Base-by-base conservation (phyloP, 2,797 vertebrate species). In the Glossophaga mutica region DNA sequence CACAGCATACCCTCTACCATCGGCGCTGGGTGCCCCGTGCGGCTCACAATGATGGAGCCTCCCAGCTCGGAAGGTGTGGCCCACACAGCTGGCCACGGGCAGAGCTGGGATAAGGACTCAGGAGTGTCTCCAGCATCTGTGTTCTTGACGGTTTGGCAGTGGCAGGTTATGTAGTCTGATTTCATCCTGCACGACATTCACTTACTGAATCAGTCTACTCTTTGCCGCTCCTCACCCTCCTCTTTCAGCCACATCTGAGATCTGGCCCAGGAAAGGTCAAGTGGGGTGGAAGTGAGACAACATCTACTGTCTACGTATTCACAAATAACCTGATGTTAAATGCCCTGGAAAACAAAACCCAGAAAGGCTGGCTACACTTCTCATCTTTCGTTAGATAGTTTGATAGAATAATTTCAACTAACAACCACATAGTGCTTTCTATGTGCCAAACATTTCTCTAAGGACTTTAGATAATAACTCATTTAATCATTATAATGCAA, bases 211-310 rank as follows among this genome's bases (percentile, higher is more conserved):
- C 21, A 42, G 52, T 77, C 44, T 87, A 9, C 21, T 39, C 1
- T 81, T 68, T 32, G 57, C 24, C 78, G 26, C 12, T 86, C n/a
- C 24, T 85, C 5, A 11, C 70, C 10, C n/a, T 73, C 15, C 19
- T 94, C 19, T 46, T 37, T 94, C 34, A 67, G 59, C n/a, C 12
- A 16, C 48, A 39, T 39, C 29, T 5, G 24, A 90, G 9, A 32
- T 59, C 42, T 92, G 78, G 42, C 83, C 48, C 55, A 71, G 52
- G 44, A 95, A 93, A 96, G n/a, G 16, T 94, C 50, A 91, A 9
- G 39, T 50, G 46, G 24, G 15, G 7, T 87, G 34, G 5, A 87
- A 91, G 9, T 71, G 50, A 91, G 29, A 2, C 5, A 70, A 32
- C 9, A 4, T 15, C 48, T 55, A 37, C 48, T 9, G 9, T 74